Conservation (phyloP, 2,797 vertebrate genomes). For the Acropternis orthonyx region DNA sequence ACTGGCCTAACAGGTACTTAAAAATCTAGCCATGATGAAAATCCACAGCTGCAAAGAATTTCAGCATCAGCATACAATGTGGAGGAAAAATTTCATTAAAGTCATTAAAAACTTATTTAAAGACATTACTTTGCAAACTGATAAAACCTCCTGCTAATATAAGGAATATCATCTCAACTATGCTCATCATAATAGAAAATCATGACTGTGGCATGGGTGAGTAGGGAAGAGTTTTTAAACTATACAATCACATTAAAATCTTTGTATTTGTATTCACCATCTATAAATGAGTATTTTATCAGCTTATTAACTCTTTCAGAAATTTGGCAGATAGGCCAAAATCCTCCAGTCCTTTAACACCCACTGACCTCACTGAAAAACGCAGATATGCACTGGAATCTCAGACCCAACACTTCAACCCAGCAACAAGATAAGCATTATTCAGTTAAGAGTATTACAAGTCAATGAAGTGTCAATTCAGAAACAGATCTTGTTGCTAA, state of each 20-base stretch:
- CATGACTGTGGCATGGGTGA: not conserved
- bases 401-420: not conserved
- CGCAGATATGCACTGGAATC: not conserved
- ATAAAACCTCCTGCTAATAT: not conserved
- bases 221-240: not conserved
- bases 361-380: not conserved
- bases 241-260: not conserved
- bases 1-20: not conserved
- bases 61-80: not conserved
- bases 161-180: not conserved
- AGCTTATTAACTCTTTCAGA: not conserved
- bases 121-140: not conserved
- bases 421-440: not conserved
- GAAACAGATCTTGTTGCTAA: not conserved
- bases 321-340: not conserved
- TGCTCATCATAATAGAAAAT: not conserved
- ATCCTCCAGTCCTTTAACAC: not conserved
- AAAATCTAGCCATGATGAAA: not conserved
- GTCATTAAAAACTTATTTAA: not conserved
- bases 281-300: not conserved
- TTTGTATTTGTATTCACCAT: not conserved
- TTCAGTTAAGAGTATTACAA: not conserved
- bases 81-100: not conserved
- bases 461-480: not conserved
- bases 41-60: not conserved